Percentiles rank a stretch among this genome's conserved stretches.
Evolutionary conservation across 2,113 vertebrate genomes (phyloP).

Genomic region (Odobenus rosmarus): DNA sequence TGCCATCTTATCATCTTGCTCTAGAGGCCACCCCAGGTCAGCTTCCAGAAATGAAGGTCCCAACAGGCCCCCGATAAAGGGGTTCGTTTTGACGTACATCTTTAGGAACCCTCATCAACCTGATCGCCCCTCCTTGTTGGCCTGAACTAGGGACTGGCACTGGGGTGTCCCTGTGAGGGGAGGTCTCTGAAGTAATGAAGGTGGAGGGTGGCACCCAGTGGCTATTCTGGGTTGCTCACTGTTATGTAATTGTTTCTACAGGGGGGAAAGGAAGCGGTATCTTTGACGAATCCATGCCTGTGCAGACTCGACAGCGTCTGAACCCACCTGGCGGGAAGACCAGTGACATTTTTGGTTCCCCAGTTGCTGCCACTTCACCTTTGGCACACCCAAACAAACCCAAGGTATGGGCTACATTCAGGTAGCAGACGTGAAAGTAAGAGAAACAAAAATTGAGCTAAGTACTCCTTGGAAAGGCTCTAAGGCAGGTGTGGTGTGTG

Average conservation of each 20-base stretch:
- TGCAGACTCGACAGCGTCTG: slow-evolving; percentile 84
- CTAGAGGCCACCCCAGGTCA: not conserved
- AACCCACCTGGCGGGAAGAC: slow-evolving; percentile 88
- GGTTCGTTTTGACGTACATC: not conserved
- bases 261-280: slow-evolving; percentile 92
- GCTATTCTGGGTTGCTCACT: not conserved
- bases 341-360: slow-evolving; percentile 91
- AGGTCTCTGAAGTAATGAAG: not conserved
- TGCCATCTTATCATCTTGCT: not conserved
- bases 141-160: not conserved
- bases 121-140: not conserved
- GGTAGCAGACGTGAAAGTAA: not conserved
- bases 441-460: not conserved
- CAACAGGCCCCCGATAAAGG: not conserved
- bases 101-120: not conserved
- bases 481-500: no score
- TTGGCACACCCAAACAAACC: slow-evolving; percentile 94
- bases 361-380: slow-evolving; percentile 78
- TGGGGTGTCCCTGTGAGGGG: not conserved
- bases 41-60: not conserved
- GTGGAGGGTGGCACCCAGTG: fast-evolving
- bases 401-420: slow-evolving; percentile 87
- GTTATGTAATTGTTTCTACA: slow-evolving; percentile 65
- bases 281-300: slow-evolving; percentile 88
- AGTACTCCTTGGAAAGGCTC: not conserved